Base-by-base conservation (phyloP, 2,888 invertebrate genomes). In the Dioctria linearis region DNA sequence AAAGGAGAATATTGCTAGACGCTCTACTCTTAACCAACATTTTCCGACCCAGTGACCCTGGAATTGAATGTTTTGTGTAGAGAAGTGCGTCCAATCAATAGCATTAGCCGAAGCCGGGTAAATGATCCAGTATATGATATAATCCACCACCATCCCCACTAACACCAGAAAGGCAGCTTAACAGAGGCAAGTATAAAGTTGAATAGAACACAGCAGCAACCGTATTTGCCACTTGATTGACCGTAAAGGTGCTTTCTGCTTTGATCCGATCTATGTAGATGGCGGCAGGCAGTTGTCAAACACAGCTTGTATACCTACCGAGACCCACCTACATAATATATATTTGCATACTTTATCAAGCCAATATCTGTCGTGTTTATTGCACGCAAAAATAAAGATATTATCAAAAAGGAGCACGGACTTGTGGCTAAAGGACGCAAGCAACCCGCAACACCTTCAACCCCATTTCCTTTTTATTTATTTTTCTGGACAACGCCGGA, bases 81-180 rank as follows among this genome's bases (percentile, higher is more conserved):
- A 76, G 63, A 65, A 63, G 57, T 57, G 61, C 46, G 73, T 73
- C 43, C 66, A 46, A 65, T 69, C 43, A 78, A 76, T 73, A 81
- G 78, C 73, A 81, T 81, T 81, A 81, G 76, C 75, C 71, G 79
- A 80, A 81, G 76, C 75, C 71, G 79, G 81, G 79, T 81, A 79
- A 80, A 59, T 76, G 81, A 61, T 80, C 75, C 73, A 71, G 43
- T 39, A 43, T 63, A 63, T 37, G 63, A 43, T 39, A 76, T 61
- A 61, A 13, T 37, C 61, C 37, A 51, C 76, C 25, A 25, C 25
- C 25, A 25, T 25, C 25, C 25, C 25, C 25, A 25, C 2, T 25
- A 25, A 25, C 25, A 25, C 25, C 57, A 69, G 69, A 76, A 54
- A 40, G 25, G 25, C 1, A 25, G 51, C 67, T 69, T 80, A 54